Evolutionary conservation across 2,888 invertebrate genomes (phyloP), one percentile per base, ranked within the genome.

Genomic region (Chirona hameri): DNA sequence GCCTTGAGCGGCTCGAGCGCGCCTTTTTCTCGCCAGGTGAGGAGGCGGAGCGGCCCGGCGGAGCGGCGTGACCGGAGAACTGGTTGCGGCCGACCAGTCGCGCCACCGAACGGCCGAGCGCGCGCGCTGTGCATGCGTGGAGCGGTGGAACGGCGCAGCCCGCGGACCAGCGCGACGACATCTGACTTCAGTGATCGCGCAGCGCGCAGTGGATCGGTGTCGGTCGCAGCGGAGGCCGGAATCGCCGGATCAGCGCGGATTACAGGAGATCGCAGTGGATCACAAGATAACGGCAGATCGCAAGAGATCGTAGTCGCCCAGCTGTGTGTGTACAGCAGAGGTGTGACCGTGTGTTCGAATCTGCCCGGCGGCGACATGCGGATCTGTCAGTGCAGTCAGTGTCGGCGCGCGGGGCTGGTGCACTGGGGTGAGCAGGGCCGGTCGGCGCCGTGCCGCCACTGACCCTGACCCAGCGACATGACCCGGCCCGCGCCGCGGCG

Each of bases 21-120:
- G 69, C 69, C 69, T 69, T 69, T 69, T 69, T 29, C 69, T 29
- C 69, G 69, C 69, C 69, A 69, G 69, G 69, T 69, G 69, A 69
- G 69, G 12, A 27, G 29, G 69, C 69, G 24, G 60, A 5, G 18
- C 27, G 65, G 69, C 69, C 29, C 69, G 69, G 14, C 57, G 18
- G 57, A 18, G 7, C 57, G 57, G 10, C 21, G 10, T 21, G 57
- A 48, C 48, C 9, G 48, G 48, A 48, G 24, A 60, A 60, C 60
- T 60, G 60, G 60, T 60, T 60, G 57, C 18, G 60, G 60, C n/a
- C 29, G 69, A n/a, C 7, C 69, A 69, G 69, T 29, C 69, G 69
- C 3, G n/a, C 14, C n/a, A 69, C 29, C 29, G 60, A 48, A 12
- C n/a, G 60, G 29, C 69, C 69, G 69, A 29, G 27, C 9, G 29